Percentiles rank a stretch among this genome's conserved stretches.
Evolutionary conservation across 2,113 vertebrate genomes (phyloP).

Genomic region (Australoheros scitulus): DNA sequence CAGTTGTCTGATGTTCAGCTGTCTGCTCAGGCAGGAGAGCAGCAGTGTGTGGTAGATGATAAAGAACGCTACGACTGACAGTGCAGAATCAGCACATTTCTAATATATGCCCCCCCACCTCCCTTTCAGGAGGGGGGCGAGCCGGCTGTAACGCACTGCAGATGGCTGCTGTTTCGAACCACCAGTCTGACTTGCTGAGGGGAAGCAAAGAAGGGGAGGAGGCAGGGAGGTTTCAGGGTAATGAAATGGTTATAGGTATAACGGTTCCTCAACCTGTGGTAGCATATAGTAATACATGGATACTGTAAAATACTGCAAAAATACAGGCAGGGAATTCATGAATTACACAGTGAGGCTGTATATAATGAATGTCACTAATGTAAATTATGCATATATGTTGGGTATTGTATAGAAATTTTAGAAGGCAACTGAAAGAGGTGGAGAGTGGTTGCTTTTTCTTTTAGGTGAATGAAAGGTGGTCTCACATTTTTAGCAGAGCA

Average conservation of each 20-base stretch:
- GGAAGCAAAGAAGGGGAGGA: constrained; percentile 14
- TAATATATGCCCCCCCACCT: constrained; percentile 66
- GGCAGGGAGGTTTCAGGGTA: constrained; percentile 39
- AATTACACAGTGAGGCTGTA: background rate
- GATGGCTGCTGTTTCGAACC: constrained; percentile 79
- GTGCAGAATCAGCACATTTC: constrained; percentile 79
- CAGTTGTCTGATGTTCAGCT: constrained; percentile 34
- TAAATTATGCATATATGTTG: background rate
- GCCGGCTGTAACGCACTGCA: constrained; percentile 78
- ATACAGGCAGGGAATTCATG: background rate
- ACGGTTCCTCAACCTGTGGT: constrained; percentile 30
- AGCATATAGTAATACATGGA: background rate
- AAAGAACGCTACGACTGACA: constrained; percentile 62
- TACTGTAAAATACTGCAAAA: background rate
- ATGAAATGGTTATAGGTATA: constrained; percentile 38
- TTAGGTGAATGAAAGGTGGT: background rate
- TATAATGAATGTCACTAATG: background rate
- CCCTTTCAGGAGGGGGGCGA: constrained; percentile 53
- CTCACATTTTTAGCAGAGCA: background rate
- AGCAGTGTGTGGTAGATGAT: constrained; percentile 50
- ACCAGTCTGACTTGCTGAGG: constrained; percentile 71
- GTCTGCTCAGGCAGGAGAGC: constrained; percentile 49
- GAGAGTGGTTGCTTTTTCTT: background rate
- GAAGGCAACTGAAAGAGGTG: background rate
- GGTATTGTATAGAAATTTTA: background rate